Evolutionary conservation across 2,888 invertebrate species (phyloP), one percentile per base, ranked within the genome.

Genomic region (Panopea generosa): DNA sequence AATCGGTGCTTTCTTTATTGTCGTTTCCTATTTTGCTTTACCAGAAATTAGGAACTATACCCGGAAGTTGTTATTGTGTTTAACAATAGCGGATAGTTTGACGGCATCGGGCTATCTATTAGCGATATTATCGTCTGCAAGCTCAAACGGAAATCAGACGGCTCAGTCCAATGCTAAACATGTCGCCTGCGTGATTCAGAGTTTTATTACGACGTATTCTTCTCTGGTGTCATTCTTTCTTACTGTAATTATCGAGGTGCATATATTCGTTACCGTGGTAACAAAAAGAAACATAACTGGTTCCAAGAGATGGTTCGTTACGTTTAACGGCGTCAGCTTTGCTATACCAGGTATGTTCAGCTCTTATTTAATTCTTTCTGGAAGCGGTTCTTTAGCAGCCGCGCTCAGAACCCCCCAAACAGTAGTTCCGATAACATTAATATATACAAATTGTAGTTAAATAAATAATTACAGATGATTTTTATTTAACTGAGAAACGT

Each of bases 71-170:
- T 16, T 81, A 16, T 24, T 77, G 14, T 81, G 70, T 29, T 53
- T 81, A 9, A 81, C 81, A 2, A 24, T 77, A 14, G 72, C 77
- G 2, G 80, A 81, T 47, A 29, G 65, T 3, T n/a, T 81, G 11
- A 69, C 63, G 2, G 62, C 72, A 14, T 9, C 27, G 3, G 76
- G 73, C 1, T 91, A 45, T 20, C 16, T 45, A 3, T 45, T 45
- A 20, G 6, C 45, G 6, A n/a, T 33, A 33, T 33, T 11, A 33
- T 33, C 6, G 33, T 11, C 4, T 4, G 33, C 33, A 7, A 11
- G 6, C 33, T 4, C 33, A 4, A 11, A 33, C 33, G 11, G 11
- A 4, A 11, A 33, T 11, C 11, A 33, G 4, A 33, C 33, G 4
- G 11, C 4, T 33, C 11, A 4, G 11, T 7, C 11, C 6, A 33